phyloP scores from a whole-genome alignment of 2,113 vertebrate genomes.

The Poecilia latipinna region DNA sequence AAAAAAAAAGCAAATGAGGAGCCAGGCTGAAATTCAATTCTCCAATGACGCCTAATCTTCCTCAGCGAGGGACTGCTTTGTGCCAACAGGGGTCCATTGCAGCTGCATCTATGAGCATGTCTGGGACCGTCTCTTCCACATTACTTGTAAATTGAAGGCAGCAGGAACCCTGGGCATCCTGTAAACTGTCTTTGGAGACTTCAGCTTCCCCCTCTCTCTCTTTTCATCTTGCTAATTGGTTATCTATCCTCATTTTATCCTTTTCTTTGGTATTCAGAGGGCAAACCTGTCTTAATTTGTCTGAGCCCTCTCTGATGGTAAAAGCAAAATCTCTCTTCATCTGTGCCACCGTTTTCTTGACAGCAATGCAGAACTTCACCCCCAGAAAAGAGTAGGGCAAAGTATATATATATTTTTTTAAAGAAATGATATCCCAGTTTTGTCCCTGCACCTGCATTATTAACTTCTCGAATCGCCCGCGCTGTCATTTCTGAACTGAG shows the following conservation, averaged over 20 bases:
- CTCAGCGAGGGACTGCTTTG: slow-evolving; percentile 56
- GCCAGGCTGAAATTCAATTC: slow-evolving; percentile 59
- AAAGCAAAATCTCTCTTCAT: slow-evolving; percentile 60
- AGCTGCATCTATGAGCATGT: slow-evolving; percentile 65
- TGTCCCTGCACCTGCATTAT: slow-evolving; percentile 30
- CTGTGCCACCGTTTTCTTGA: slow-evolving; percentile 45
- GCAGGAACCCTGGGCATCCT: slow-evolving; percentile 42
- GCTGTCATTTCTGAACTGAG: slow-evolving; percentile 46
- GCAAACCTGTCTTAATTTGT: slow-evolving; percentile 37
- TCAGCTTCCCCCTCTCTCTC: slow-evolving; percentile 25
- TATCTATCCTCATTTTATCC: slow-evolving; percentile 65
- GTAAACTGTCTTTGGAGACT: slow-evolving; percentile 65
- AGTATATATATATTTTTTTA: not conserved
- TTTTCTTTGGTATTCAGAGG: slow-evolving; percentile 54
- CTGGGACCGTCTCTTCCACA: slow-evolving; percentile 57
- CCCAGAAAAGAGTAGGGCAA: slow-evolving; percentile 22
- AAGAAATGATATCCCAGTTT: slow-evolving; percentile 34
- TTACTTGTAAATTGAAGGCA: slow-evolving; percentile 69
- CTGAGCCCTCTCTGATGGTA: slow-evolving; percentile 49
- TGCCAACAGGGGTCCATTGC: slow-evolving; percentile 53
- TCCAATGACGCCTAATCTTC: slow-evolving; percentile 52
- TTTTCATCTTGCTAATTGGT: slow-evolving; percentile 63
- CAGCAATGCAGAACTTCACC: slow-evolving; percentile 37
- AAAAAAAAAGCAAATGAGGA: slow-evolving; percentile 37
- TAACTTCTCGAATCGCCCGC: slow-evolving; percentile 38